These are phyloP conservation scores for Anhinga anhinga DNA, from an alignment of 2,113 vertebrate genomes.

Conservation along the genomic window DNA sequence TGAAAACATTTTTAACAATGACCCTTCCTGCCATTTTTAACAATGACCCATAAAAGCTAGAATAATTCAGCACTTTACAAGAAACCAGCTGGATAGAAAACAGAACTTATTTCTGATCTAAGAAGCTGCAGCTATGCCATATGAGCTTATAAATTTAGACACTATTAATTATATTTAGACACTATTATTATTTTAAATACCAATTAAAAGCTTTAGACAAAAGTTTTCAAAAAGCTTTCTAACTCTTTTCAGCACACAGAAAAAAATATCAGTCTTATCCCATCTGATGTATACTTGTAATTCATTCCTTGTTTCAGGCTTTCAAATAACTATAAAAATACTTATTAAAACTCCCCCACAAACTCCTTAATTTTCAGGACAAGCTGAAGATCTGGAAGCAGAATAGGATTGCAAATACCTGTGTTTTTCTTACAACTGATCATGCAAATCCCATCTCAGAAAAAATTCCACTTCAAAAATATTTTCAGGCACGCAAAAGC, in stretches of 20 bases:
- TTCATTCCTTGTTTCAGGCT: neutral
- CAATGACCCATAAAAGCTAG: conserved; percentile 66
- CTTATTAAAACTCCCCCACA: neutral
- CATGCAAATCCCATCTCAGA: neutral
- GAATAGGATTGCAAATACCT: neutral
- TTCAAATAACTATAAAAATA: neutral
- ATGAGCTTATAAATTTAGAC: neutral
- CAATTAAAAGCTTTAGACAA: neutral
- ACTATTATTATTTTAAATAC: neutral
- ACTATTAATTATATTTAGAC: neutral
- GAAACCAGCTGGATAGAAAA: conserved; percentile 46
- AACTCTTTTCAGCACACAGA: neutral
- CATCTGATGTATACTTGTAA: neutral
- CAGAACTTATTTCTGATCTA: neutral
- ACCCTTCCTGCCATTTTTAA: conserved; percentile 64
- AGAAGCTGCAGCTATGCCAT: conserved; percentile 13
- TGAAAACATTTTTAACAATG: conserved; percentile 70
- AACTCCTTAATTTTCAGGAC: neutral
- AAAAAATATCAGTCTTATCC: neutral
- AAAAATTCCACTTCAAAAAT: neutral
- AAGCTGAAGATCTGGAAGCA: neutral
- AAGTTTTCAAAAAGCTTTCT: neutral
- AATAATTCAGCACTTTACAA: conserved; percentile 53
- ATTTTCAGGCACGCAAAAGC: neutral
- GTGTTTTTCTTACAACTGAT: neutral